Evolutionary conservation across 2,888 invertebrate species (phyloP).

Genomic region (Hirudinaria manillensis): DNA sequence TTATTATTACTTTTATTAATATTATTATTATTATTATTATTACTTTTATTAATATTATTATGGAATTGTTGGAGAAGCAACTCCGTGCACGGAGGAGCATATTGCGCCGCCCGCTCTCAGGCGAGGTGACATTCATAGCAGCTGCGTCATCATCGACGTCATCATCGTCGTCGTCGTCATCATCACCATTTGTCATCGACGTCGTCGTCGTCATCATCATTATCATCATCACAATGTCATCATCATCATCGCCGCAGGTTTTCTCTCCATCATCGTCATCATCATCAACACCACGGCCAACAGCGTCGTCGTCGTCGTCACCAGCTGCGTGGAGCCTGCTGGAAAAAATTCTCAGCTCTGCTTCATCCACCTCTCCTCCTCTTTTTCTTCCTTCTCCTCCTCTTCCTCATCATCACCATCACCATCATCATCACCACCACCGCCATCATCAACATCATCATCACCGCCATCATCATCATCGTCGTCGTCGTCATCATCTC

Average conservation of each 20-base stretch:
- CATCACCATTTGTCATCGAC: slow-evolving; percentile 8
- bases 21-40: slow-evolving; percentile 5
- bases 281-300: not conserved
- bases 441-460: no score
- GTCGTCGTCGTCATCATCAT: not conserved
- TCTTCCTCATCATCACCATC: no score
- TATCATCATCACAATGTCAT: not conserved
- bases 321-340: no score
- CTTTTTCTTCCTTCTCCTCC: no score
- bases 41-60: slow-evolving; percentile 3
- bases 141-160: slow-evolving; percentile 27
- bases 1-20: not conserved
- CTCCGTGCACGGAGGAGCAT: no score
- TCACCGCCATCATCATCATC: no score
- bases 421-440: no score
- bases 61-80: not conserved
- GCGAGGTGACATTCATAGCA: slow-evolving; percentile 7
- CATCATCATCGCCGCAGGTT: not conserved
- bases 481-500: no score
- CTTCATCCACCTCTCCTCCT: no score
- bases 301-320: slow-evolving; percentile 5
- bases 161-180: slow-evolving; percentile 25
- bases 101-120: no score
- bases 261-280: not conserved
- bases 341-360: no score